Conservation (phyloP, 2,797 vertebrate genomes). For the Cyprinella venusta region DNA sequence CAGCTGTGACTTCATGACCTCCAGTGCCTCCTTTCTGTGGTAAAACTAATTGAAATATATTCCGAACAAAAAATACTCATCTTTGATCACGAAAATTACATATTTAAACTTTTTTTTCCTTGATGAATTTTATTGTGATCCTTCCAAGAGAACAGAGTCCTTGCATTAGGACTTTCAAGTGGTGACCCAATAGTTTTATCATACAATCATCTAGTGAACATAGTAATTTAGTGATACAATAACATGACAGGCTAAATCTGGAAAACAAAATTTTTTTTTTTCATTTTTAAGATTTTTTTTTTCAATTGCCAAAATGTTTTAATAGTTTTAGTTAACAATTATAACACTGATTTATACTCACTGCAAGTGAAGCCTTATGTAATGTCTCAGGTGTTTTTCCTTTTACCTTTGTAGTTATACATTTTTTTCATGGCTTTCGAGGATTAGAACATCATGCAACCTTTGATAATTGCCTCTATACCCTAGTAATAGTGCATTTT, state of each 20-base stretch:
- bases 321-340: not conserved
- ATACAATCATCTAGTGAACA: not conserved
- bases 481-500: not conserved
- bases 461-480: not conserved
- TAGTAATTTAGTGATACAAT: not conserved
- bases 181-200: not conserved
- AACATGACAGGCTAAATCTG: not conserved
- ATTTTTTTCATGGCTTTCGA: not conserved
- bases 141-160: not conserved
- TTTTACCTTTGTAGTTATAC: not conserved
- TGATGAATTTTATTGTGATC: not conserved
- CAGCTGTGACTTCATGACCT: not conserved
- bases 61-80: too few relatives aligned
- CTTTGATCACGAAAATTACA: too few relatives aligned
- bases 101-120: too few relatives aligned
- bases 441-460: not conserved
- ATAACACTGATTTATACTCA: not conserved
- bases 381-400: too few relatives aligned
- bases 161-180: slow-evolving; percentile 1
- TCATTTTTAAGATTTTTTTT: not conserved
- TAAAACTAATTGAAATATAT: not conserved
- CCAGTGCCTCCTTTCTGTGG: not conserved
- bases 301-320: not conserved
- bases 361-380: not conserved
- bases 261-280: too few relatives aligned